Evolutionary conservation across 2,797 vertebrate species (phyloP).

Genomic region (Ctenopoma multispine): DNA sequence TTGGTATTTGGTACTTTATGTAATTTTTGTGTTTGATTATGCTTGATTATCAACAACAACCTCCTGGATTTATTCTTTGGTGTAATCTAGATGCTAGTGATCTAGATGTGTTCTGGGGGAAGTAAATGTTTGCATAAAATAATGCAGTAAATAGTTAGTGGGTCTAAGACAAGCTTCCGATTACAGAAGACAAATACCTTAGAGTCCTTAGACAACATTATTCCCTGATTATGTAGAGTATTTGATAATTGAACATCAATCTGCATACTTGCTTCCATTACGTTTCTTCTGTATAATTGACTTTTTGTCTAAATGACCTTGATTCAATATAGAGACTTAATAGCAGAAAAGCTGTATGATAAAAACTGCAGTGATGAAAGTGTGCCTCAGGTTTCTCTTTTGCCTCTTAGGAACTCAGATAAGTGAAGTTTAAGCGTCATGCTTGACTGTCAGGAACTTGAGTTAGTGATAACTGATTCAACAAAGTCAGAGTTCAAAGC

Average conservation of each 20-base stretch:
- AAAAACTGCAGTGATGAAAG: background rate
- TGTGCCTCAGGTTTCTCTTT: background rate
- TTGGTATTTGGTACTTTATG: too few species aligned
- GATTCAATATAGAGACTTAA: background rate
- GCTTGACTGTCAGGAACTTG: background rate
- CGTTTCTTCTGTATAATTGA: background rate
- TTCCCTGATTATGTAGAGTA: background rate
- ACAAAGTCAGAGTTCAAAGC: background rate
- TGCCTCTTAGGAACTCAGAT: background rate
- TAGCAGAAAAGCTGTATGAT: background rate
- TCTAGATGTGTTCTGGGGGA: constrained; percentile 2
- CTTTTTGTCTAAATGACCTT: background rate
- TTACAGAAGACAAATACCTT: too few species aligned
- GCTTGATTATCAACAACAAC: background rate
- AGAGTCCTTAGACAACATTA: too few species aligned
- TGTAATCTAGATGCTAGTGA: too few species aligned
- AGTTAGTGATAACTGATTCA: background rate
- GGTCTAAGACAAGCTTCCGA: background rate
- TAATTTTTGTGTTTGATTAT: too few species aligned
- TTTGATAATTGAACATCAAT: too few species aligned
- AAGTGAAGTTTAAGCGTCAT: background rate
- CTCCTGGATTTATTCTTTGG: too few species aligned
- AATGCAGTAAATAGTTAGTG: background rate
- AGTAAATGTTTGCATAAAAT: constrained; percentile 8
- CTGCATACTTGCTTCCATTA: background rate